phyloP scores from a whole-genome alignment of 2,888 invertebrate genomes.

The Conomelus anceps region DNA sequence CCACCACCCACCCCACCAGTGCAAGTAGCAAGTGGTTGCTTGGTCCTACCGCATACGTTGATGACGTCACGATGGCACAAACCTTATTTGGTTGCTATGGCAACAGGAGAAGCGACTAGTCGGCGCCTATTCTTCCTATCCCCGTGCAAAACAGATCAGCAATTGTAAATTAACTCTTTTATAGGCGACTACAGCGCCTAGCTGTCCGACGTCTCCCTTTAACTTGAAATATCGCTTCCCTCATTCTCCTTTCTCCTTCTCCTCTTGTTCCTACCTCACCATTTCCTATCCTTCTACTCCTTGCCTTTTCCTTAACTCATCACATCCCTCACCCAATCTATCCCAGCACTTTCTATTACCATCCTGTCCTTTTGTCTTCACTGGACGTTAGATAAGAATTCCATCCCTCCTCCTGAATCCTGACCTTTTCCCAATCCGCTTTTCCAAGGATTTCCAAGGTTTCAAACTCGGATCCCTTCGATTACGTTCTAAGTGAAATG shows the following conservation, averaged over 20 bases:
- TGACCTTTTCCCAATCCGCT: not conserved
- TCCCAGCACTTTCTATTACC: not conserved
- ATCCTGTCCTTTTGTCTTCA: not conserved
- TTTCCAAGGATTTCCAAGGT: not conserved
- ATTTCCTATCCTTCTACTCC: no score
- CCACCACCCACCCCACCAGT: no score
- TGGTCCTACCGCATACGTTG: not conserved
- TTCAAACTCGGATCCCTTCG: not conserved
- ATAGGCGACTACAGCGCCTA: not conserved
- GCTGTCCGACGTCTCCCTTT: not conserved
- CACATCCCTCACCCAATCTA: not conserved
- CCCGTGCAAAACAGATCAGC: not conserved
- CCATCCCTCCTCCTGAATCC: not conserved
- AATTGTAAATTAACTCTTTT: not conserved
- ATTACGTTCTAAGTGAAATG: not conserved
- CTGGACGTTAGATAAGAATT: not conserved
- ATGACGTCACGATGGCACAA: not conserved
- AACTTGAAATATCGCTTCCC: not conserved
- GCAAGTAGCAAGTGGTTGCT: not conserved
- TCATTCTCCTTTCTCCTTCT: no score
- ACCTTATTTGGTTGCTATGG: not conserved
- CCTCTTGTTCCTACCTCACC: not conserved
- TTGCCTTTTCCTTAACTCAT: not conserved
- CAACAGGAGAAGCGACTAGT: not conserved
- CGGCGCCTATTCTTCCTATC: not conserved